phyloP scores from a whole-genome alignment of 2,797 vertebrate genomes.

The Emydoidea blandingii region DNA sequence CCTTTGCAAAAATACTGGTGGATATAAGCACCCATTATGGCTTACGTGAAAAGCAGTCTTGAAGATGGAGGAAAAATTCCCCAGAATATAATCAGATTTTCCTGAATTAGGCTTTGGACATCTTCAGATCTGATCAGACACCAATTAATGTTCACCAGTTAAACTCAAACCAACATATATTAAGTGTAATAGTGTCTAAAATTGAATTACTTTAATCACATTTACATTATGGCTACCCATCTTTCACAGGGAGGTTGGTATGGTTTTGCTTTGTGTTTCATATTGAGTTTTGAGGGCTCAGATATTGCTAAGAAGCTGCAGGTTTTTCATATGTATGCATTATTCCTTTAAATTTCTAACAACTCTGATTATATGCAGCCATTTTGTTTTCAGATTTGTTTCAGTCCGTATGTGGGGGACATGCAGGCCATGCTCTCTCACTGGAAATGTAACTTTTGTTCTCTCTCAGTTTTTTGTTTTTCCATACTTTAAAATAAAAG shows the following conservation, averaged over 20 bases:
- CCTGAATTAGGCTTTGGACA: neutral
- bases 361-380: neutral
- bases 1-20: neutral
- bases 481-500: neutral
- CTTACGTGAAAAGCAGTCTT: neutral
- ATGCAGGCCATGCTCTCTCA: neutral
- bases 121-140: neutral
- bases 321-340: neutral
- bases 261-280: neutral
- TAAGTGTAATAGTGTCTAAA: neutral
- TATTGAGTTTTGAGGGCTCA: neutral
- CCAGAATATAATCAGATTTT: neutral
- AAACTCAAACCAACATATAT: conserved; percentile 33
- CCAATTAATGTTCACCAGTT: neutral
- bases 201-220: conserved; percentile 39
- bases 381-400: neutral
- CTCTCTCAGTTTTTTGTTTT: neutral
- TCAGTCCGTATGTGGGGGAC: neutral
- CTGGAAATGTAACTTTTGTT: neutral
- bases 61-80: neutral
- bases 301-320: neutral
- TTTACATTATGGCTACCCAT: neutral
- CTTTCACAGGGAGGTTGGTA: neutral
- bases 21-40: neutral
- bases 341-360: neutral